phyloP scores from a whole-genome alignment of 1,140 invertebrate species.

The Euwallacea fornicatus region DNA sequence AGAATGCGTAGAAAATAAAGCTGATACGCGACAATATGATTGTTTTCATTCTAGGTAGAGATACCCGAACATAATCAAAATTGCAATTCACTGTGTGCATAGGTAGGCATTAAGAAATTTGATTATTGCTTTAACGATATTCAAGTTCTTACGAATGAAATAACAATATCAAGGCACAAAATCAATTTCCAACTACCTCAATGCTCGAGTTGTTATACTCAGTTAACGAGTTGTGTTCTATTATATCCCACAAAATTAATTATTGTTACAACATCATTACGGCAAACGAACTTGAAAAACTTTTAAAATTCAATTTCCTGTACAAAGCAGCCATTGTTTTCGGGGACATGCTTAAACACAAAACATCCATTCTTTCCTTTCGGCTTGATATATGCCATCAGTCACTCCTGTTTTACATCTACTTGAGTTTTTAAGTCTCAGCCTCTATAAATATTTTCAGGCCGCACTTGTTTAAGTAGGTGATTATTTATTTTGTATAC shows the following conservation, averaged over 20 bases:
- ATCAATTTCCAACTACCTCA: constrained; percentile 9
- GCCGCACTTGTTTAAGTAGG: constrained; percentile 3
- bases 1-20: too few species aligned
- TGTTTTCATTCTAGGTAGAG: too few species aligned
- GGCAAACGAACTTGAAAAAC: constrained; percentile 13
- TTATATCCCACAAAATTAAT: constrained; percentile 19
- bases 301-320: constrained; percentile 13
- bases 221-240: constrained; percentile 14
- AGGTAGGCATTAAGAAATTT: too few species aligned
- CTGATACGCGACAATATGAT: too few species aligned
- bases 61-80: too few species aligned
- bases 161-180: background rate
- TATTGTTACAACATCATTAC: constrained; percentile 22
- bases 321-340: constrained; percentile 20
- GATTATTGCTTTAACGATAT: too few species aligned
- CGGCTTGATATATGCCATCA: constrained; percentile 16
- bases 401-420: constrained; percentile 18
- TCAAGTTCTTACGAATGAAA: too few species aligned
- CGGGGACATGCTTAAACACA: constrained; percentile 11
- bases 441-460: constrained; percentile 7
- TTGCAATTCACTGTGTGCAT: too few species aligned
- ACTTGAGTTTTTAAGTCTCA: constrained; percentile 9
- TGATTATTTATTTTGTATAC: constrained; percentile 1
- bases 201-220: background rate
- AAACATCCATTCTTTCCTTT: constrained; percentile 15